Conservation (phyloP, 2,888 invertebrate species). For the Diarsia mendica region DNA sequence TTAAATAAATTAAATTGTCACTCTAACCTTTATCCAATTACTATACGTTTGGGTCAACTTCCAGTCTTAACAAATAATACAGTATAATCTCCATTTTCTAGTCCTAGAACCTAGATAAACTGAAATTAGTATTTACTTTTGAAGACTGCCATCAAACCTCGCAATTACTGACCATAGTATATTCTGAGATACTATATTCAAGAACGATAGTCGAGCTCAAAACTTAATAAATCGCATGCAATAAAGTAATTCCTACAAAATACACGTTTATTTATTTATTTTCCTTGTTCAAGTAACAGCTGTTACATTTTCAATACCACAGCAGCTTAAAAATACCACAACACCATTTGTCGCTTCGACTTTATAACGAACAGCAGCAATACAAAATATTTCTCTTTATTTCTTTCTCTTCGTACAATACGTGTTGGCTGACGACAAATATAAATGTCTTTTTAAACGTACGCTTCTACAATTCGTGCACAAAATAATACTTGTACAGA, state of each 20-base stretch:
- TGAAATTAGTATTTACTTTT: too few relatives aligned
- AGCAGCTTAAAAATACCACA: constrained; percentile 31
- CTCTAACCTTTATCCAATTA: neutral
- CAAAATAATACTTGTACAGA: constrained; percentile 11
- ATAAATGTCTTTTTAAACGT: constrained; percentile 52
- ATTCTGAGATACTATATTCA: neutral
- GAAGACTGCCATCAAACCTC: neutral
- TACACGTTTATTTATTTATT: neutral
- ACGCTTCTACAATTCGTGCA: neutral
- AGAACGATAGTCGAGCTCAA: neutral
- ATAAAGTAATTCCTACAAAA: neutral
- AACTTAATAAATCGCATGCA: neutral
- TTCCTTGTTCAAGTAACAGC: constrained; percentile 8
- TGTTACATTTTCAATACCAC: constrained; percentile 26
- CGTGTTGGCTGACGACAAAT: constrained; percentile 22
- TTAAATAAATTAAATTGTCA: too few relatives aligned
- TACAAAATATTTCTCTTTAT: constrained; percentile 29
- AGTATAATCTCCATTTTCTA: neutral
- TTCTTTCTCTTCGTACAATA: constrained; percentile 22
- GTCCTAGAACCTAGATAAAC: neutral
- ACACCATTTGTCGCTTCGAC: constrained; percentile 45
- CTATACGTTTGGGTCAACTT: neutral
- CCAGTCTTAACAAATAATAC: neutral
- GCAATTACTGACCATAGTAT: neutral
- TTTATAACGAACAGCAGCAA: constrained; percentile 17